A percentile compares a stretch with the other conserved stretches of the same genome.
Evolutionary conservation across 30 jellyfish, hydroid and myxozoan species (phyloP).

Genomic region (Chrysaora quinquecirrha): DNA sequence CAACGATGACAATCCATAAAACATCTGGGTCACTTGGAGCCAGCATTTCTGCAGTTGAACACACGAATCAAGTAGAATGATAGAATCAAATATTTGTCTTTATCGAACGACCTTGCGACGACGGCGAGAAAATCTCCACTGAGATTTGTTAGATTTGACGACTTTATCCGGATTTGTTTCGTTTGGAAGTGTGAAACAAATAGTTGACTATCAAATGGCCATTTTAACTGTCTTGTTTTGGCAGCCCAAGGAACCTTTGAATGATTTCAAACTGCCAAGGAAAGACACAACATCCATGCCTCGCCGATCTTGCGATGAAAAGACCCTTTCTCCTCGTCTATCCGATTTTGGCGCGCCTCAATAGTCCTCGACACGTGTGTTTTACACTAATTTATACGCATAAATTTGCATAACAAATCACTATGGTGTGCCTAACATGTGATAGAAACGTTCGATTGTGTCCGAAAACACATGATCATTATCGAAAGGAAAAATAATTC

Average conservation of each 20-base stretch:
- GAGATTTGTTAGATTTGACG: too few relatives aligned
- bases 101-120: too few relatives aligned
- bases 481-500: background rate
- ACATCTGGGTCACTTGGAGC: conserved; percentile 31
- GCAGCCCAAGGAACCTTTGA: background rate
- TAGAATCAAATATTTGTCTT: too few relatives aligned
- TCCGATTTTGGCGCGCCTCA: conserved; percentile 1
- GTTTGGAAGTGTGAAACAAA: background rate
- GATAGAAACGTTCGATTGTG: background rate
- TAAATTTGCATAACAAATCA: background rate
- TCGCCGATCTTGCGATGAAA: background rate
- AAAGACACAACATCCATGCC: background rate
- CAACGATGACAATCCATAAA: conserved; percentile 72
- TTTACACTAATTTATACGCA: background rate
- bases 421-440: background rate
- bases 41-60: background rate
- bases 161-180: too few relatives aligned
- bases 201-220: background rate
- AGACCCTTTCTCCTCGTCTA: background rate
- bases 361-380: background rate
- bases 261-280: background rate
- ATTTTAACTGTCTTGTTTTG: background rate
- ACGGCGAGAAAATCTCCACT: too few relatives aligned
- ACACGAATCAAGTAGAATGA: too few relatives aligned
- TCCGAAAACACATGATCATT: background rate